Conservation (phyloP, 2,888 invertebrate species). For the Bombyx huttoni region DNA sequence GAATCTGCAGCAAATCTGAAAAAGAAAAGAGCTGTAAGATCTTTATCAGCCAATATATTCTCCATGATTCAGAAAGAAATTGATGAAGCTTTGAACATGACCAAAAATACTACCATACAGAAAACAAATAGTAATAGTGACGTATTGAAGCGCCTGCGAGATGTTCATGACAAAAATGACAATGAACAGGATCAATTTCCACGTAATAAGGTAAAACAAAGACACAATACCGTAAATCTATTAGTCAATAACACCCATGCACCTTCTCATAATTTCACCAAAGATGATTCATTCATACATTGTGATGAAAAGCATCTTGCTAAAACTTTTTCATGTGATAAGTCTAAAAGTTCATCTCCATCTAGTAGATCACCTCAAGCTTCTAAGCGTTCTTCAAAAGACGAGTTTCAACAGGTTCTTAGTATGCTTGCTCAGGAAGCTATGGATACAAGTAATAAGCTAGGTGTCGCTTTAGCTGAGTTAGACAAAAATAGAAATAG, state of each 20-base stretch:
- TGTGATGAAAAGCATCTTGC: conserved; percentile 59
- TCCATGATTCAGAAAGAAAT: conserved; percentile 80
- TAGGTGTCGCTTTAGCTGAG: conserved; percentile 77
- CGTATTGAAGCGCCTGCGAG: conserved; percentile 61
- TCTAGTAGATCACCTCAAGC: conserved; percentile 70
- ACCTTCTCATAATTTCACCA: conserved; percentile 61
- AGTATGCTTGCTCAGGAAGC: conserved; percentile 83
- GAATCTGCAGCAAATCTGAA: conserved; percentile 63
- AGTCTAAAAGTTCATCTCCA: conserved; percentile 69
- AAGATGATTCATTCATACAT: conserved; percentile 68
- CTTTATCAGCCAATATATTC: conserved; percentile 87
- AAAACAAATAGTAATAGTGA: conserved; percentile 76
- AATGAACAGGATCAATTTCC: conserved; percentile 52
- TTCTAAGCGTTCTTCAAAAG: conserved; percentile 57
- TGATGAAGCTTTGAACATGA: conserved; percentile 70
- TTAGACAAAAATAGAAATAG: conserved; percentile 63
- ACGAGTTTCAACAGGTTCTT: conserved; percentile 78
- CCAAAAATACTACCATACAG: conserved; percentile 64
- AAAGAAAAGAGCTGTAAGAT: conserved; percentile 86
- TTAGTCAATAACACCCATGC: conserved; percentile 62
- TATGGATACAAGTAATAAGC: conserved; percentile 79
- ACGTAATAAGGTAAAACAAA: conserved; percentile 67
- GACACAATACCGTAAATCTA: conserved; percentile 63
- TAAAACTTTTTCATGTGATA: conserved; percentile 66
- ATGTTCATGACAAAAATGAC: conserved; percentile 59